These are phyloP conservation scores for Amiota mariae DNA, from an alignment of 2,888 invertebrate species.

Conservation along the genomic window DNA sequence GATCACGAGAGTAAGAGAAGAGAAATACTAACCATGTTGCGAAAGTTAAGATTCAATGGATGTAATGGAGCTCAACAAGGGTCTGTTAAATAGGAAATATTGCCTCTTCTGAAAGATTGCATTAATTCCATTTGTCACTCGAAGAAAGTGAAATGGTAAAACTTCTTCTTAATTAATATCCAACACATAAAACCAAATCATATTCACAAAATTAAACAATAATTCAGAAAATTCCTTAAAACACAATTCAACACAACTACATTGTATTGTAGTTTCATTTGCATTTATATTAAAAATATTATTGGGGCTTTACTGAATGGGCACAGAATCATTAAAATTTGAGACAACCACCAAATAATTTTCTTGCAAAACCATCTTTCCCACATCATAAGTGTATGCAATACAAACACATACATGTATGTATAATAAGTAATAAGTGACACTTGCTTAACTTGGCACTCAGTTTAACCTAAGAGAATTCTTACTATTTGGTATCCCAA, in stretches of 20 bases:
- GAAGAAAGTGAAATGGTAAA: constrained; percentile 32
- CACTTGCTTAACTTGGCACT: constrained; percentile 12
- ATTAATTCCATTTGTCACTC: not conserved
- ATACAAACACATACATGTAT: not conserved
- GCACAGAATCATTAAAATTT: constrained; percentile 3
- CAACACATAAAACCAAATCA: not conserved
- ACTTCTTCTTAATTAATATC: constrained; percentile 47
- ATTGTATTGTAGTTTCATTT: constrained; percentile 57
- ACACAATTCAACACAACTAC: not conserved
- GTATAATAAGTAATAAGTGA: constrained; percentile 20
- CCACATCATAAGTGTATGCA: not conserved
- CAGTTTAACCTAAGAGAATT: not conserved
- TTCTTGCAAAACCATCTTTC: no score
- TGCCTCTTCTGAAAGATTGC: no score
- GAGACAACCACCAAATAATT: constrained; percentile 4
- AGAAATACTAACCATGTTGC: no score
- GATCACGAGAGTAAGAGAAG: no score
- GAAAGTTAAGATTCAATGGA: no score
- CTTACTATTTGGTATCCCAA: not conserved
- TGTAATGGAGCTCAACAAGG: no score
- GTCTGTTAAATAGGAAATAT: no score
- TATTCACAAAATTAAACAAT: constrained; percentile 42
- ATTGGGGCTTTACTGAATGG: no score
- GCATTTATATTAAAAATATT: constrained; percentile 66
- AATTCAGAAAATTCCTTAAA: constrained; percentile 36